Evolutionary conservation across 1,140 invertebrate species (phyloP).

Genomic region (Diachasmimorpha longicaudata): DNA sequence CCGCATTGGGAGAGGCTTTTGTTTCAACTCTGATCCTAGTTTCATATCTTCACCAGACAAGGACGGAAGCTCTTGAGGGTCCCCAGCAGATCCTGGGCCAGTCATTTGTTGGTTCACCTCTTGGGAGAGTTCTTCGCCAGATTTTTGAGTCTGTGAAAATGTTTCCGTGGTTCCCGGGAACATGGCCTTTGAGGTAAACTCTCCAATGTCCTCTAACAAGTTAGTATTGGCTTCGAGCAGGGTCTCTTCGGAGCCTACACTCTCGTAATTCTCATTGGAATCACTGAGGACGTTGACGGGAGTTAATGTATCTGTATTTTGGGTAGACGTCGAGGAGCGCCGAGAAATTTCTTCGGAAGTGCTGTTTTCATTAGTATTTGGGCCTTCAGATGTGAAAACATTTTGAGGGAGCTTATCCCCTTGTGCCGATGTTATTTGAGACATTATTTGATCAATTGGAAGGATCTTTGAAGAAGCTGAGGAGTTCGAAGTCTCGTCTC

Average conservation of each 20-base stretch:
- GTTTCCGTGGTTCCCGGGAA: not conserved
- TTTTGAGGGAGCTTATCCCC: conserved; percentile 39
- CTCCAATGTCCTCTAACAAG: not conserved
- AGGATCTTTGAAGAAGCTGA: conserved; percentile 57
- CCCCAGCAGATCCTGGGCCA: not conserved
- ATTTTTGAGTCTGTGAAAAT: not conserved
- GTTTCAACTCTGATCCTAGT: conserved; percentile 30
- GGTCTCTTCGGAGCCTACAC: conserved; percentile 31
- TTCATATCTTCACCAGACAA: not conserved
- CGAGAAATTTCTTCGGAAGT: conserved; percentile 53
- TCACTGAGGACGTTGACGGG: conserved; percentile 53
- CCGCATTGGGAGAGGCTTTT: conserved; percentile 58
- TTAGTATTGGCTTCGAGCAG: conserved; percentile 28
- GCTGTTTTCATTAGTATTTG: conserved; percentile 36
- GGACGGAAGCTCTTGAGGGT: not conserved
- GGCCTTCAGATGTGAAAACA: conserved; percentile 36
- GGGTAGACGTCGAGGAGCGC: conserved; percentile 57
- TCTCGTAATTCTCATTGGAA: conserved; percentile 49
- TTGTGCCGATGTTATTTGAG: conserved; percentile 48
- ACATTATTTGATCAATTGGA: conserved; percentile 60
- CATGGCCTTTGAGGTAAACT: not conserved
- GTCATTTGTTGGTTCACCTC: not conserved
- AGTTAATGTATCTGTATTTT: conserved; percentile 58
- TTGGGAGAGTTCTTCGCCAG: not conserved
- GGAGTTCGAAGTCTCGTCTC: conserved; percentile 60